phyloP scores from a whole-genome alignment of 2,797 vertebrate species.

The Simalia tracyae region DNA sequence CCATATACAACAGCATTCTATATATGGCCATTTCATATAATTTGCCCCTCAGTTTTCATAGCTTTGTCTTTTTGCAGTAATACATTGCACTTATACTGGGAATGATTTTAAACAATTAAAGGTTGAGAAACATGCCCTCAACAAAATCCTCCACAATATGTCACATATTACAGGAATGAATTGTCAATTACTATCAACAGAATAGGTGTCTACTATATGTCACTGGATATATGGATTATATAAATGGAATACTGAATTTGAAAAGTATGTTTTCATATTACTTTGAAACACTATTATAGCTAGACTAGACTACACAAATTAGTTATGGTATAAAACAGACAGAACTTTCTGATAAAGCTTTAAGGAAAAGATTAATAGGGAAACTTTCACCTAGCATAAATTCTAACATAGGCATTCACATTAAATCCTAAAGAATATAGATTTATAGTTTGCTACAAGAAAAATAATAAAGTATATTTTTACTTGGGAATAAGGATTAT shows the following conservation, averaged over 20 bases:
- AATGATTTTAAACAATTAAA: conserved; percentile 28
- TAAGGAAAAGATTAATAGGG: conserved; percentile 53
- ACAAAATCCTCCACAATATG: neutral
- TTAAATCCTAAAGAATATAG: conserved; percentile 37
- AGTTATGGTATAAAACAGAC: conserved; percentile 52
- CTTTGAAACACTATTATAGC: conserved; percentile 9
- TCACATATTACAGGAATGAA: neutral
- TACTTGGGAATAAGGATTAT: conserved; percentile 1
- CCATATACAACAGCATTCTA: neutral
- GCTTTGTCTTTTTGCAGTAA: neutral
- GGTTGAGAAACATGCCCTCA: neutral
- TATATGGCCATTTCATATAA: neutral
- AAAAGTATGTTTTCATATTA: conserved; percentile 23
- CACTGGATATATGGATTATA: neutral
- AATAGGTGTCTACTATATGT: neutral
- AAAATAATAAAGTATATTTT: accelerated
- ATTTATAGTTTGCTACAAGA: neutral
- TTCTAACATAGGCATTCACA: neutral
- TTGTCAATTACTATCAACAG: neutral
- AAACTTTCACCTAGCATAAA: conserved; percentile 54
- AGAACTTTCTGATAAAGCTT: conserved; percentile 62
- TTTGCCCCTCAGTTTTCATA: neutral
- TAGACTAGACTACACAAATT: conserved; percentile 40
- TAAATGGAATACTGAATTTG: conserved; percentile 30
- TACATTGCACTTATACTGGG: neutral